Base-by-base conservation (phyloP, 53 echinoderm and acorn worm species). In the Henricia sp. region DNA sequence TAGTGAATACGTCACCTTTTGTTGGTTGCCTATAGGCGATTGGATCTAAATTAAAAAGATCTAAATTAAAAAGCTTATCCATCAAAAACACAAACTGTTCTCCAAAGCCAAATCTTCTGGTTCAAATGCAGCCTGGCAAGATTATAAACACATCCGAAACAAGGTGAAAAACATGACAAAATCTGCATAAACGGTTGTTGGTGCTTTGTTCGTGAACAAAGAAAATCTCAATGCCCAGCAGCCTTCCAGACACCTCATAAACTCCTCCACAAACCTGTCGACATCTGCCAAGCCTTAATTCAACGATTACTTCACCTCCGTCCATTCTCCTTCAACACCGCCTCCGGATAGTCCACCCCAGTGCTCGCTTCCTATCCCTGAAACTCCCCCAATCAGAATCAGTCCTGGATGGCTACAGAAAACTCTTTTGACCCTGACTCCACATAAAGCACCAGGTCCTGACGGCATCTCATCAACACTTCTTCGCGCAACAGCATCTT, bases 31-130 rank as follows among this genome's bases (percentile, higher is more conserved):
- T n/a, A n/a, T n/a, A n/a, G n/a, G n/a, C n/a, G n/a, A n/a, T n/a
- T n/a, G n/a, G n/a, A n/a, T n/a, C n/a, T n/a, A n/a, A n/a, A n/a
- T n/a, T n/a, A n/a, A n/a, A n/a, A n/a, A n/a, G n/a, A n/a, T n/a
- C n/a, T n/a, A 53, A 85, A 37, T 71, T 9, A 85, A 85, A 41
- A 25, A 36, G 1, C 85, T 85, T 24, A 72, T 85, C 27, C 40
- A 71, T 44, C 36, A 43, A 34, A 85, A 85, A 72, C 57, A 57
- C 36, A 71, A 57, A 32, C 46, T 85, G n/a, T 85, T 85, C 36
- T 8, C 30, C 25, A 68, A 43, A 17, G 85, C 85, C 25, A 85
- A 62, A 37, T 20, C 12, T 4, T 20, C 42, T 26, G 38, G 56
- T 33, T 6, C 28, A 35, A 25, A 19, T 29, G 12, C 19, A 32